Evolutionary conservation across 1,140 invertebrate species (phyloP), one percentile per base, ranked within the genome.

Genomic region (Ridgeia piscesae): DNA sequence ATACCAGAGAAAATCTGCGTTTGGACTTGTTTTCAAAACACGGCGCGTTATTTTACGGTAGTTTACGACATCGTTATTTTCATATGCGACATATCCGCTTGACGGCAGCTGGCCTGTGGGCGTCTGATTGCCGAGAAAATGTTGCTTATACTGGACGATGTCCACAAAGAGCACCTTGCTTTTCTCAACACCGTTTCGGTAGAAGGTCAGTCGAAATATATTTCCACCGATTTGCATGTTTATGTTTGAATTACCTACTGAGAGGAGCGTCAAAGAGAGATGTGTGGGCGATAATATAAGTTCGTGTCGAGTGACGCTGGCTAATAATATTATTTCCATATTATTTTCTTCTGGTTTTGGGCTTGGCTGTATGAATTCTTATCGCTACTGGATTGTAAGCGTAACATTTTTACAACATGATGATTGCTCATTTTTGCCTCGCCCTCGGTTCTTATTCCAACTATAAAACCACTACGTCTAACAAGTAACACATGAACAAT

Each of bases 121-220:
- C 58, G 58, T 77, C 17, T 9, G 58, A 77, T 77, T 77, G 58
- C 58, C 58, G 27, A 77, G 27, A 34, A 33, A 88, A 94, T 94
- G 94, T 93, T 94, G 93, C 91, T 94, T 31, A 93, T 94, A 91
- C 92, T 94, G 27, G 94, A 94, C 92, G 94, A 94, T 91, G 92
- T 93, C 14, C 94, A 94, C 93, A 94, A 94, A 88, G 93, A 94
- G 92, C 94, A 94, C 91, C 89, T 94, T 34, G 93, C 93, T 6
- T 94, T 94, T 91, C 88, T 94, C 31, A 93, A 91, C 91, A 50
- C 93, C 88, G 94, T 94, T 48, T 91, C 92, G 42, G 50, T 92
- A 33, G 94, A 94, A 88, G 94, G 94, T 94, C 91, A 17, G 35
- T 42, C 89, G 6, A 34, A 91, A 21, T 58, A 58, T 42, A 91